Evolutionary conservation across 2,888 invertebrate species (phyloP), one percentile per base, ranked within the genome.

Genomic region (Molanna angustata): DNA sequence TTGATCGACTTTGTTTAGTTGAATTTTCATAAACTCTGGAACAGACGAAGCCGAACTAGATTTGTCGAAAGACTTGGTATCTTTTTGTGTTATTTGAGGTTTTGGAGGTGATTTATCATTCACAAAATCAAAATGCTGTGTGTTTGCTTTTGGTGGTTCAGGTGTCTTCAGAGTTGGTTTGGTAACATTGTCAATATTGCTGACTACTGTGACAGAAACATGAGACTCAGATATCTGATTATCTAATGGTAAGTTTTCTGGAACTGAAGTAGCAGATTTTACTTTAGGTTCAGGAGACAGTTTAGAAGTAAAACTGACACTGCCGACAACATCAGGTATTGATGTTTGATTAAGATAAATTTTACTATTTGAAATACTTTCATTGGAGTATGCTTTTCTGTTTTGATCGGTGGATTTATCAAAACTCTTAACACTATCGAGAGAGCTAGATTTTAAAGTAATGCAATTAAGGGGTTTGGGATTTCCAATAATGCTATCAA

Each of bases 21-120:
- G 86, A 51, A 85, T 83, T 63, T 84, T 83, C 57, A 86, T 69
- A 65, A 86, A 86, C 66, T 88, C 86, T 1, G 86, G 85, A 11
- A 85, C 73, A 37, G 71, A 69, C 1, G 58, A 17, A 44, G 58
- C 51, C 40, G 67, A 61, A 51, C 71, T 73, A 1, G 67, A 60
- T 61, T 71, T 74, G 32, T 76, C 70, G 60, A 76, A 70, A 63
- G 68, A 70, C 60, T 75, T 77, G 39, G 42, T 20, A 33, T 56
- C 53, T 43, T 55, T 59, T 43, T 56, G 49, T 9, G 21, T 20
- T 1, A 45, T 7, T 19, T 42, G 32, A 7, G 13, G 14, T 40
- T 51, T 52, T 9, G 45, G 42, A 2, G 35, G 14, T 9, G 32
- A 22, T 49, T 56, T 56, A 31, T 48, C 54, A 13, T 22, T 32